phyloP scores from a whole-genome alignment of 2,888 invertebrate genomes.

The Galerucella calmariensis region DNA sequence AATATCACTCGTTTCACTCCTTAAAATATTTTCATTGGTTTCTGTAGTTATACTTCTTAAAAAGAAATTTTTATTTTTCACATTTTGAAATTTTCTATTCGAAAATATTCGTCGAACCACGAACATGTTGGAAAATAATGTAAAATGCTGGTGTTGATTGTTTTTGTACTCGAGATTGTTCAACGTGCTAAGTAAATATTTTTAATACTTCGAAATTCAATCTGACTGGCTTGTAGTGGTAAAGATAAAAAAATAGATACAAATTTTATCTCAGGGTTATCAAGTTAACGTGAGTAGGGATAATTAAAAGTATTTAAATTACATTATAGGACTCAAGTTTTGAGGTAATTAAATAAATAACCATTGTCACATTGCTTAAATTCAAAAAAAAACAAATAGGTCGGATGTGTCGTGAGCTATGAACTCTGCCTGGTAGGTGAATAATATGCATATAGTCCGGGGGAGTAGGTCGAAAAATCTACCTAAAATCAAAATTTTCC shows the following conservation, averaged over 20 bases:
- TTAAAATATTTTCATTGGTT: constrained; percentile 46
- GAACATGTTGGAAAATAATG: constrained; percentile 18
- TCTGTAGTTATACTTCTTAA: constrained; percentile 15
- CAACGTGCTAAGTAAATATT: not conserved
- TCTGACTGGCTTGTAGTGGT: not conserved
- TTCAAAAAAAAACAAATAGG: too few relatives aligned
- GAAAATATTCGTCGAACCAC: constrained; percentile 14
- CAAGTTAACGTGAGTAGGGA: not conserved
- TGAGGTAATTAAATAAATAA: not conserved
- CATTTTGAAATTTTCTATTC: constrained; percentile 8
- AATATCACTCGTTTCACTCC: constrained; percentile 66
- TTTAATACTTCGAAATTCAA: constrained; percentile 1
- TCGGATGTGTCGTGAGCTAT: too few relatives aligned
- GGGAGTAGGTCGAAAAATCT: too few relatives aligned
- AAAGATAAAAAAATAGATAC: not conserved
- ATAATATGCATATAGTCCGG: too few relatives aligned
- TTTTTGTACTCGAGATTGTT: not conserved
- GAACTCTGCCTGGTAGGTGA: too few relatives aligned
- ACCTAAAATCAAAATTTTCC: too few relatives aligned
- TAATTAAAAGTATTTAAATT: not conserved
- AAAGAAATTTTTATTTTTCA: constrained; percentile 17
- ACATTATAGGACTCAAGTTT: not conserved
- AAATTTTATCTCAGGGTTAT: constrained; percentile 4
- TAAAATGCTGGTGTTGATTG: not conserved
- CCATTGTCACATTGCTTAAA: too few relatives aligned